Base-by-base conservation (phyloP, 1,140 invertebrate species). In the Platyscapa corneri region DNA sequence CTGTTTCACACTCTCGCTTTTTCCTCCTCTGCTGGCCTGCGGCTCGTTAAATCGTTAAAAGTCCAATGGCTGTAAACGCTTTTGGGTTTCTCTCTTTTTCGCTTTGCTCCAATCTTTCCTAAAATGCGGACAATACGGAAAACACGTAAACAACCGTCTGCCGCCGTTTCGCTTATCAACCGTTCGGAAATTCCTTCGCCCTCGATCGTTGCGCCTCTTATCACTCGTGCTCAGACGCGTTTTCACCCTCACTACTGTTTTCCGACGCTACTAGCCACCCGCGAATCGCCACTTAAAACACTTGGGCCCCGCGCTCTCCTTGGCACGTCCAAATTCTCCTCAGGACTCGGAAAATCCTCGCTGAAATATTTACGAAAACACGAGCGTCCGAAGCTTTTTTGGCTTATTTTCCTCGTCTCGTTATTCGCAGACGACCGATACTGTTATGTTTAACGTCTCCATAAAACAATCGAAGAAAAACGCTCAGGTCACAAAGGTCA, bases 1-100 rank as follows among this genome's bases (percentile, higher is more conserved):
- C 34, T n/a, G 20, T n/a, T 74, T 82, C 80, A 82, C 80, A 82
- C 80, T 82, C 74, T 76, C 46, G 16, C 53, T 76, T 76, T 53
- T 53, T 1, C 74, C 5, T 16, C n/a, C n/a, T n/a, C n/a, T n/a
- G n/a, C 23, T 8, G 27, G 23, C 3, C 34, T 30, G n/a, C 5
- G 56, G 53, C 56, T 79, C 34, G 77, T 79, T 64, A 79, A n/a
- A 77, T 32, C 49, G 42, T 77, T 56, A 23, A 77, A 77, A 39
- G 0, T 34, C 46, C 1, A 20, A 34, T 56, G 5, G 46, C 30
- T 49, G 16, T 56, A 77, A 56, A 77, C 30, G 75, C n/a, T 23
- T 7, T 72, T 72, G 16, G 1, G n/a, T 5, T 0, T 65, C 27
- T 60, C 20, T 27, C 27, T 60, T 60, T 60, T 60, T 60, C 10